A percentile compares a stretch with the other conserved stretches of the same genome.
phyloP scores from a whole-genome alignment of 2,888 invertebrate species.

The Dendrolimus pini region DNA sequence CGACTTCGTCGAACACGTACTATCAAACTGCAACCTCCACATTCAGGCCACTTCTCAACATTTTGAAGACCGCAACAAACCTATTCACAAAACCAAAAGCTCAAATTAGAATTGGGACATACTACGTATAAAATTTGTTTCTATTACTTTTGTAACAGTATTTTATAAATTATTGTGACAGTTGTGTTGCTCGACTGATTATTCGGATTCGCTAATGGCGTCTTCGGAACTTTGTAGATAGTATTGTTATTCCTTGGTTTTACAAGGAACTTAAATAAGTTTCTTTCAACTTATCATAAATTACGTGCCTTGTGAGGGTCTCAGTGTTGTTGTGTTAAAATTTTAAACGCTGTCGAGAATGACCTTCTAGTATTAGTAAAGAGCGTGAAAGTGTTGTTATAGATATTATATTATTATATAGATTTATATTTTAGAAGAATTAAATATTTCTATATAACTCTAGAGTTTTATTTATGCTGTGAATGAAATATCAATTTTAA shows the following conservation, averaged over 20 bases:
- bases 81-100: conserved; percentile 60
- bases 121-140: conserved; percentile 46
- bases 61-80: conserved; percentile 64
- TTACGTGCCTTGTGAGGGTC: conserved; percentile 44
- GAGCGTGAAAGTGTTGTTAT: conserved; percentile 54
- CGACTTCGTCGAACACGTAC: conserved; percentile 35
- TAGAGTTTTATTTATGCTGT: not conserved
- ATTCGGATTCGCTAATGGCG: conserved; percentile 48
- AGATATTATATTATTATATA: conserved; percentile 40
- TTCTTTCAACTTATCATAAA: conserved; percentile 29
- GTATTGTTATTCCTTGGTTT: conserved; percentile 72
- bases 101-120: conserved; percentile 59
- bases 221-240: conserved; percentile 62
- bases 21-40: conserved; percentile 52
- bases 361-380: conserved; percentile 67
- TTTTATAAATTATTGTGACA: conserved; percentile 65
- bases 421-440: conserved; percentile 47
- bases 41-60: conserved; percentile 63
- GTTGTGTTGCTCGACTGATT: conserved; percentile 71
- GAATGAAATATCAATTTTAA: no score
- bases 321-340: conserved; percentile 46
- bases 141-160: conserved; percentile 43
- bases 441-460: conserved; percentile 12
- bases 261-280: conserved; percentile 57
- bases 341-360: conserved; percentile 54